A percentile compares a stretch with the other conserved stretches of the same genome.
phyloP scores from a whole-genome alignment of 2,888 invertebrate genomes.

The Gymnosoma rotundatum region DNA sequence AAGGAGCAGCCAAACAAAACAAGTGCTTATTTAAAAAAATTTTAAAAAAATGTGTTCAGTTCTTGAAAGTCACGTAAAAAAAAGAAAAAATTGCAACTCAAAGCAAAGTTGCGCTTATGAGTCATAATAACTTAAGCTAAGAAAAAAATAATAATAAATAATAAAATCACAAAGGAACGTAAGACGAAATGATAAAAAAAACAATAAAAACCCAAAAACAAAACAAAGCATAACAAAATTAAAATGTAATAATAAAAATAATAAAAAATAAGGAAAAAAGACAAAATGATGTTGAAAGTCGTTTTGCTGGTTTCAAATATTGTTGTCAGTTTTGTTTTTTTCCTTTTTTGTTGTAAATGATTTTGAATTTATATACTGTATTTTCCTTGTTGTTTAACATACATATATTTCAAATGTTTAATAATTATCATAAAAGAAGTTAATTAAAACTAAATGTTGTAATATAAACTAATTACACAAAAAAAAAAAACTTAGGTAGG shows the following conservation, averaged over 20 bases:
- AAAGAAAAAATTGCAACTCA: not conserved
- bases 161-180: slow-evolving; percentile 37
- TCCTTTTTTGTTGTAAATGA: slow-evolving; percentile 31
- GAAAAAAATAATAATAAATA: slow-evolving; percentile 12
- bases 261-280: slow-evolving; percentile 48
- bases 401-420: slow-evolving; percentile 22
- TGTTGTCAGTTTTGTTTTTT: slow-evolving; percentile 28
- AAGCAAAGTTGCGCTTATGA: slow-evolving; percentile 25
- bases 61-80: not conserved
- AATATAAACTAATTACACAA: slow-evolving; percentile 56
- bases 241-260: not conserved
- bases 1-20: too few relatives aligned
- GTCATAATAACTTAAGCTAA: slow-evolving; percentile 23
- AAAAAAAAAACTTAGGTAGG: too few relatives aligned
- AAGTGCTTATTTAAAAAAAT: too few relatives aligned
- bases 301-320: slow-evolving; percentile 78
- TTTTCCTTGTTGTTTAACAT: not conserved
- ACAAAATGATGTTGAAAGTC: slow-evolving; percentile 79
- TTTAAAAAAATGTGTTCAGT: too few relatives aligned
- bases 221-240: not conserved
- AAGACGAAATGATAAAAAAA: slow-evolving; percentile 34
- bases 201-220: not conserved
- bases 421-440: slow-evolving; percentile 12
- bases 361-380: slow-evolving; percentile 9
- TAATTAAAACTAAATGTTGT: slow-evolving; percentile 52